These are phyloP conservation scores for Leucophenga maculata DNA, from an alignment of 2,888 invertebrate species.

Conservation along the genomic window DNA sequence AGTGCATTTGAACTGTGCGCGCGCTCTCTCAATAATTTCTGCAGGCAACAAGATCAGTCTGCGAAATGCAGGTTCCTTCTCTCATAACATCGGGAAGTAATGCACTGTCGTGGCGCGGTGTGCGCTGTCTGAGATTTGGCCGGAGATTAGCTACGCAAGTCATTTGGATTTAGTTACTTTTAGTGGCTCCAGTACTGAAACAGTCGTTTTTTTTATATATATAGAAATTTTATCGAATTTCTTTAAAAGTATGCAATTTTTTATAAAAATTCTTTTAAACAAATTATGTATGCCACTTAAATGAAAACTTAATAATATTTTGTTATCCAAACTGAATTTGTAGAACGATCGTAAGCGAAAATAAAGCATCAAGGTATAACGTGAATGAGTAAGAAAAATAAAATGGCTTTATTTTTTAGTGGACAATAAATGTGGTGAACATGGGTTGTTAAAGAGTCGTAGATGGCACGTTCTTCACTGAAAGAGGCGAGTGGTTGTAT, in stretches of 20 bases:
- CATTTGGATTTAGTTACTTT: conserved; percentile 3
- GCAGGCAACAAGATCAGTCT: not conserved
- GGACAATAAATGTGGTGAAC: too few species aligned
- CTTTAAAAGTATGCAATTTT: not conserved
- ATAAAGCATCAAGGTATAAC: conserved; percentile 24
- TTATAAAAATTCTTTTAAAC: conserved; percentile 2
- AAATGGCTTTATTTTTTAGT: not conserved
- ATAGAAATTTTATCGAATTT: too few species aligned
- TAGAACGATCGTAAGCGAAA: conserved; percentile 13
- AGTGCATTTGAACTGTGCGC: conserved; percentile 10
- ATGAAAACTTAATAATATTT: not conserved
- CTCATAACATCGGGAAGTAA: conserved; percentile 1
- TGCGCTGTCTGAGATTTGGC: not conserved
- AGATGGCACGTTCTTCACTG: too few species aligned
- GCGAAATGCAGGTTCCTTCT: conserved; percentile 11
- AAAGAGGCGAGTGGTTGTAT: too few species aligned
- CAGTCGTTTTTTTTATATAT: not conserved
- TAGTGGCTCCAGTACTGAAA: conserved; percentile 21
- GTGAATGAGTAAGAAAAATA: conserved; percentile 17
- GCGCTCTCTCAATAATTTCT: conserved; percentile 8
- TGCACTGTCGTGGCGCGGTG: not conserved
- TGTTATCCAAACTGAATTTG: conserved; percentile 15
- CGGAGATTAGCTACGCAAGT: not conserved
- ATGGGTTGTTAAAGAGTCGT: too few species aligned
- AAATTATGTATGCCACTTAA: conserved; percentile 11